phyloP scores from a whole-genome alignment of 1,140 invertebrate species.

The Drosophila lini region DNA sequence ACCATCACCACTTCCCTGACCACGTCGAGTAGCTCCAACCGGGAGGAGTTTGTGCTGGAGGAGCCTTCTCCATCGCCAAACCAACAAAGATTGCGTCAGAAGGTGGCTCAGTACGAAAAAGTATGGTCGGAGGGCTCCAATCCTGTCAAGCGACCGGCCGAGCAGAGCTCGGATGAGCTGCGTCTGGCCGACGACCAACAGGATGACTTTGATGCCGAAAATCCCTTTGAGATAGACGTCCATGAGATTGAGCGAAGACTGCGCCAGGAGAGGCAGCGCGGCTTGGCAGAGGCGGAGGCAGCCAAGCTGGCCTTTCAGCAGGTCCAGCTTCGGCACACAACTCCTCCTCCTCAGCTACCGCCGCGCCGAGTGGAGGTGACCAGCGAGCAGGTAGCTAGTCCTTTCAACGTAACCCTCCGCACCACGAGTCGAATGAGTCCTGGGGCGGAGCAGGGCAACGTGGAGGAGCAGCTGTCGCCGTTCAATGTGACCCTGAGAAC shows the following conservation, averaged over 20 bases:
- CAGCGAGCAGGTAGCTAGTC: constrained; percentile 66
- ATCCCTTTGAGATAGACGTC: constrained; percentile 85
- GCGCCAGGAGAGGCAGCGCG: constrained; percentile 86
- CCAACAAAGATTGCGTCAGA: constrained; percentile 87
- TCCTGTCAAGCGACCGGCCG: constrained; percentile 57
- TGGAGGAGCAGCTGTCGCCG: constrained; percentile 87
- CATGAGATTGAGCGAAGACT: constrained; percentile 87
- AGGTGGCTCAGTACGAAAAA: constrained; percentile 91
- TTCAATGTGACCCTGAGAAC: constrained; percentile 82
- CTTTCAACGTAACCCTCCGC: constrained; percentile 76
- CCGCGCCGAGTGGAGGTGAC: constrained; percentile 70
- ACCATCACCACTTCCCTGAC: constrained; percentile 74
- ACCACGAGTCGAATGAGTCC: constrained; percentile 71
- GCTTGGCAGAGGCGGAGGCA: constrained; percentile 84
- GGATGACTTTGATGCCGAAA: constrained; percentile 77
- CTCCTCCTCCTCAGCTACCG: constrained; percentile 57
- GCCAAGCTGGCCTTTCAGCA: constrained; percentile 86
- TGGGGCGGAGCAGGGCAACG: constrained; percentile 85
- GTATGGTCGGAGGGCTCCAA: constrained; percentile 87
- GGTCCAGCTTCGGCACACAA: constrained; percentile 86
- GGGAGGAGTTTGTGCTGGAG: constrained; percentile 39
- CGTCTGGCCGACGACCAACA: constrained; percentile 42
- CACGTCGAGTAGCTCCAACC: constrained; percentile 54
- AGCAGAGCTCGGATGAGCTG: constrained; percentile 59
- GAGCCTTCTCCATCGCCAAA: constrained; percentile 83